Evolutionary conservation across 2,113 vertebrate species (phyloP).

Genomic region (Gymnorhina tibicen): DNA sequence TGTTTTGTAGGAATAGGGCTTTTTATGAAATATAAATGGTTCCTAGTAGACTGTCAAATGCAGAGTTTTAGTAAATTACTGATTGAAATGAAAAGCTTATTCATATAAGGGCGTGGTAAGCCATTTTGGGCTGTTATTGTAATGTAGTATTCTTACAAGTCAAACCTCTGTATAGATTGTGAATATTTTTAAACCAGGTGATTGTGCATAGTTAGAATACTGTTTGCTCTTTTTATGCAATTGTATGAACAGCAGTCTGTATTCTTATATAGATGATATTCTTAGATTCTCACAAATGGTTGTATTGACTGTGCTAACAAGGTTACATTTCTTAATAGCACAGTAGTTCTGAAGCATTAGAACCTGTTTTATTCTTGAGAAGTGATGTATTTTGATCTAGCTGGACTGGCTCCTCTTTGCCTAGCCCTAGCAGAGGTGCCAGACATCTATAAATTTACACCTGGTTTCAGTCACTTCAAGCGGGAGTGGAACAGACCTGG

Average conservation of each 20-base stretch:
- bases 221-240: neutral
- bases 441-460: neutral
- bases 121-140: neutral
- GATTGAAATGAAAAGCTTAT: neutral
- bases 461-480: neutral
- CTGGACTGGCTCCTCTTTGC: neutral
- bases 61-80: neutral
- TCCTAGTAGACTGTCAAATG: neutral
- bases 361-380: neutral
- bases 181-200: neutral
- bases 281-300: neutral
- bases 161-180: neutral
- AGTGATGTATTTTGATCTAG: neutral
- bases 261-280: neutral
- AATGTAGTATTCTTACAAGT: neutral
- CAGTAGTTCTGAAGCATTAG: neutral
- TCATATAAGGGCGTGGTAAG: neutral
- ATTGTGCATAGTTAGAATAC: neutral
- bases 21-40: neutral
- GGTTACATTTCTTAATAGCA: neutral
- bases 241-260: neutral
- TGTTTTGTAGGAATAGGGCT: neutral
- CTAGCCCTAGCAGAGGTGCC: neutral
- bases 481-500: neutral
- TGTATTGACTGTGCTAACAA: neutral